Evolutionary conservation across 1,140 invertebrate species (phyloP).

Genomic region (Trachelipus rathkii): DNA sequence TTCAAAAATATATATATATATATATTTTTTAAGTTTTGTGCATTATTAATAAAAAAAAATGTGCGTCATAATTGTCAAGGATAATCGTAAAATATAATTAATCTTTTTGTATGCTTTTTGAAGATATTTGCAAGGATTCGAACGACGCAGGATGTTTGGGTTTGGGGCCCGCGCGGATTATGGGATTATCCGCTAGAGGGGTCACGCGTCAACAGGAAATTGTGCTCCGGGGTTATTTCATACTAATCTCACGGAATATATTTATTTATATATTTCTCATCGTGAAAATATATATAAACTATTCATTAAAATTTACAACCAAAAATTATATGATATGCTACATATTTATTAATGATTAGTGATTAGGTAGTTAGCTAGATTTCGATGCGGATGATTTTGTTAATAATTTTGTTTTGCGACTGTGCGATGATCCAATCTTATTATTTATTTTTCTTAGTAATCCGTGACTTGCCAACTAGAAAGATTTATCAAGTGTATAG

Average conservation of each 20-base stretch:
- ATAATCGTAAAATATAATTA: background rate
- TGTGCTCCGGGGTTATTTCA: slow-evolving; percentile 26
- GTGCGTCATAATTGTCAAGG: no score
- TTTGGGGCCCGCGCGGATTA: slow-evolving; percentile 44
- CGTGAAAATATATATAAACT: no score
- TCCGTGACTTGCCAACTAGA: background rate
- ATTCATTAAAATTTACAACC: no score
- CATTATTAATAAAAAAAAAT: no score
- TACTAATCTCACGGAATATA: background rate
- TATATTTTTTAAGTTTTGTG: no score
- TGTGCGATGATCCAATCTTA: background rate
- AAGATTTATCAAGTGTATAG: background rate
- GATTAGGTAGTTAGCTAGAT: no score
- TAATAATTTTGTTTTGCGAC: background rate
- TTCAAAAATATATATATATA: background rate
- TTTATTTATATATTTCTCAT: background rate
- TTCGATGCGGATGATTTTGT: no score
- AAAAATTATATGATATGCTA: no score
- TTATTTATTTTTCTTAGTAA: no score
- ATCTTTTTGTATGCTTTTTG: background rate
- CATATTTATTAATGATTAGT: no score
- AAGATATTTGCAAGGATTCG: slow-evolving; percentile 9
- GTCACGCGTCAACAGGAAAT: slow-evolving; percentile 37
- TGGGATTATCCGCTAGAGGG: slow-evolving; percentile 42
- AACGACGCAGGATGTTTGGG: slow-evolving; percentile 43